Evolutionary conservation across 1,140 invertebrate species (phyloP).

Genomic region (Globodera rostochiensis): DNA sequence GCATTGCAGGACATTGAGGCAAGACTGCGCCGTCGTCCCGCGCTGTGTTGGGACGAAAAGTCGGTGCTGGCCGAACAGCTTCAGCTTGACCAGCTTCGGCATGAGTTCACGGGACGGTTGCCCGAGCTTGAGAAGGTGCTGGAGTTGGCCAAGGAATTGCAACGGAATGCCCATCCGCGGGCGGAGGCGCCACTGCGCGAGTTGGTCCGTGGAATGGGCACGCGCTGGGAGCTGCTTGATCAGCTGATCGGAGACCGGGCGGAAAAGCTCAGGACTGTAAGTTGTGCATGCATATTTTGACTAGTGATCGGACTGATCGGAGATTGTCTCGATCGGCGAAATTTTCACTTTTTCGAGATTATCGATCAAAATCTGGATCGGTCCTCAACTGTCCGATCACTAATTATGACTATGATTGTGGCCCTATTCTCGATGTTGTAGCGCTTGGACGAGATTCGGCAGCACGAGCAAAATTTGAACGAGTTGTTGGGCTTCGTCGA

Average conservation of each 20-base stretch:
- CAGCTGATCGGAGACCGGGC: conserved; percentile 34
- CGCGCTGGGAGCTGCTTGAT: conserved; percentile 50
- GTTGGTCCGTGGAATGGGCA: conserved; percentile 27
- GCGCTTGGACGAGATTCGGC: conserved; percentile 32
- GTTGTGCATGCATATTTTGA: background rate
- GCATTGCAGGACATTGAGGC: conserved; percentile 35
- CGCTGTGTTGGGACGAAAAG: conserved; percentile 32
- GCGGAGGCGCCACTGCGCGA: conserved; percentile 43
- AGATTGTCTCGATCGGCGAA: too few species aligned
- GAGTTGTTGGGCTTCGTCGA: conserved; percentile 45
- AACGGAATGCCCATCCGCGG: conserved; percentile 37
- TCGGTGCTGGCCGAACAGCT: conserved; percentile 28
- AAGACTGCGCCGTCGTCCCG: conserved; percentile 33
- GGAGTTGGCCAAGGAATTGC: conserved; percentile 44
- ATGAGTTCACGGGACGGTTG: conserved; percentile 31
- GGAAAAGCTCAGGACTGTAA: conserved; percentile 35
- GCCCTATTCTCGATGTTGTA: conserved; percentile 12
- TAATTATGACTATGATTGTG: too few species aligned
- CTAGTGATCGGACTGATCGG: background rate
- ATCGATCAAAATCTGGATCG: too few species aligned
- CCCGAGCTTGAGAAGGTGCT: conserved; percentile 36
- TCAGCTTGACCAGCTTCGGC: conserved; percentile 32
- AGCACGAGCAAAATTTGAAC: conserved; percentile 34
- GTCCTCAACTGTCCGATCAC: too few species aligned
- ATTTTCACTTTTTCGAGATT: too few species aligned